Base-by-base conservation (phyloP, 2,113 vertebrate species). In the Dolichallabes microphthalmus region DNA sequence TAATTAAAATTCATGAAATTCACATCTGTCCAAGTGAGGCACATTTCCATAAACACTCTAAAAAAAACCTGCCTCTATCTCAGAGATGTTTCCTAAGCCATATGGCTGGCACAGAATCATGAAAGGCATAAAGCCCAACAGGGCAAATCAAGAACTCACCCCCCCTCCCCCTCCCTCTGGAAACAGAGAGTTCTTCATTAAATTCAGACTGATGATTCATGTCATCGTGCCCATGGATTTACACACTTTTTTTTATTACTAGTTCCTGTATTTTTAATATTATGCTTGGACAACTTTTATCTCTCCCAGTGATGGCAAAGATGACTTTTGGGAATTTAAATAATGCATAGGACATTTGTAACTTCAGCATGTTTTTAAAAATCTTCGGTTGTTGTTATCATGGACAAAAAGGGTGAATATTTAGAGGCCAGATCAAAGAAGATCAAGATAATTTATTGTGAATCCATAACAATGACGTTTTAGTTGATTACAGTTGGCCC, bases 1-100 rank as follows among this genome's bases (percentile, higher is more conserved):
- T 61, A 55, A 58, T 55, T 68, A 78, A 20, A 58, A 78, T 58
- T 78, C 76, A 78, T 32, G 27, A 78, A 58, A 78, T 58, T 10
- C 53, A 58, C 19, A 58, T 30, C 61, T 69, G 69, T 76, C 68
- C 82, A 81, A 35, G 13, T 80, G 52, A 76, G 27, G 63, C 66
- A 77, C 71, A 88, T 88, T 85, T 88, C 52, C 68, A 83, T 86
- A 69, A 83, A 84, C 60, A 84, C 75, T 63, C 76, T 17, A n/a
- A 71, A 86, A 71, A 86, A 83, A 86, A 77, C 32, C 45, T 69
- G 58, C 73, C 50, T 69, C 27, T n/a, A 71, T 73, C 68, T 88
- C 58, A 84, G 77, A 86, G 83, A 86, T 71, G 27, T 82, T 74
- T 86, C 61, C 79, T 85, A 82, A 86, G 77, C 87, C 87, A 88